Conservation (phyloP, 1,140 invertebrate genomes). For the Globodera rostochiensis region DNA sequence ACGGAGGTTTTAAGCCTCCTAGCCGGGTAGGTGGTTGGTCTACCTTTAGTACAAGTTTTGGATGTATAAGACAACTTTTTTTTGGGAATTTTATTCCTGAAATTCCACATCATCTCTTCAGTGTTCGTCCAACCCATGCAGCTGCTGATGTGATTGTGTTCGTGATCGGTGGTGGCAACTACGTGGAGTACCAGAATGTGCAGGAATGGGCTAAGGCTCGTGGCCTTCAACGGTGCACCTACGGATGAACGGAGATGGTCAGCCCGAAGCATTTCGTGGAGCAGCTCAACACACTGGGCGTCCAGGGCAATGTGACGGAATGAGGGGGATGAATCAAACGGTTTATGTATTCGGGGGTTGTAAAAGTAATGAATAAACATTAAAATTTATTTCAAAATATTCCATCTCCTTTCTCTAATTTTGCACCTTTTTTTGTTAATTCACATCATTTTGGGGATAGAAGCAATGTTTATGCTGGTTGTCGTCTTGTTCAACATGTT, state of each 20-base stretch:
- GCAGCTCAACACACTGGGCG: conserved; percentile 5
- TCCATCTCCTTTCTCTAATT: no score
- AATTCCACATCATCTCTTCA: neutral
- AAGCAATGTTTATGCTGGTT: no score
- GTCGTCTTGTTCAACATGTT: no score
- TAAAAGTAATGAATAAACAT: no score
- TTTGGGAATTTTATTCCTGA: no score
- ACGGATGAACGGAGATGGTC: conserved; percentile 72
- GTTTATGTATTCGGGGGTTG: neutral
- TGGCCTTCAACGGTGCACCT: conserved; percentile 80
- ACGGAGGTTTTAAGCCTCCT: no score
- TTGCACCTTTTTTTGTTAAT: no score
- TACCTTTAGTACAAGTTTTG: no score
- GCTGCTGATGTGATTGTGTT: conserved; percentile 76
- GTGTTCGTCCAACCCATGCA: conserved; percentile 47
- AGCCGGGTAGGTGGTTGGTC: no score
- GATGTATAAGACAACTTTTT: no score
- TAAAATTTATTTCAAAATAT: no score
- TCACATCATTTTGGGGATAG: no score
- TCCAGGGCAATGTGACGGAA: conserved; percentile 54
- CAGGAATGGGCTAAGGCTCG: conserved; percentile 84
- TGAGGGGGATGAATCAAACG: conserved; percentile 66
- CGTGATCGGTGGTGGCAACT: conserved; percentile 95
- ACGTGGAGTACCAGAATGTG: conserved; percentile 98
- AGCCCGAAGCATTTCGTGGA: conserved; percentile 39